These are phyloP conservation scores for Hydrotaea cyrtoneurina DNA, from an alignment of 2,888 invertebrate species.

Conservation along the genomic window DNA sequence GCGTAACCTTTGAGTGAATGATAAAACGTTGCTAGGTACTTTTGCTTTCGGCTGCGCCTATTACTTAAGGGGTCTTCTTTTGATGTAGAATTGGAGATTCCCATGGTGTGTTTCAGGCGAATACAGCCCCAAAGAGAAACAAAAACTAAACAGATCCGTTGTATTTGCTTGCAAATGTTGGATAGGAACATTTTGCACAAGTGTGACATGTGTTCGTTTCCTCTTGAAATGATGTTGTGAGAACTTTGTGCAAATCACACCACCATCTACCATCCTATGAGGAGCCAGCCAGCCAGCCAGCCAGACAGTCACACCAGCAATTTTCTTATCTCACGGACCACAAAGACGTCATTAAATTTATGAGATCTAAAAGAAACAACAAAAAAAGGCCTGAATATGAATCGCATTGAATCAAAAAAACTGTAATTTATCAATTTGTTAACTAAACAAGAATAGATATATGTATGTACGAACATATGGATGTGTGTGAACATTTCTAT, in stretches of 20 bases:
- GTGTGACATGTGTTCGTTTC: constrained; percentile 12
- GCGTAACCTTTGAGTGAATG: neutral
- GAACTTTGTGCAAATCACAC: constrained; percentile 22
- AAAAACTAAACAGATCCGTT: neutral
- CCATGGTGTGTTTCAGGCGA: neutral
- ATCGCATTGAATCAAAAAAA: neutral
- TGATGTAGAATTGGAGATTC: neutral
- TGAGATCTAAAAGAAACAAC: constrained; percentile 51
- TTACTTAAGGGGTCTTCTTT: neutral
- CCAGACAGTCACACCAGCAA: too few species aligned
- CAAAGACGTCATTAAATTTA: constrained; percentile 53
- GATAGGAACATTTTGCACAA: neutral
- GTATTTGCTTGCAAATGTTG: neutral
- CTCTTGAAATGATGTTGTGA: constrained; percentile 10
- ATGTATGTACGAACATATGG: too few species aligned
- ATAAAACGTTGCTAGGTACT: neutral
- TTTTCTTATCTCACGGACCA: constrained; percentile 48
- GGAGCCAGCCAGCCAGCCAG: constrained; percentile 28
- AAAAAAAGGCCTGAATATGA: constrained; percentile 1
- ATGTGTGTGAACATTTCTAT: neutral
- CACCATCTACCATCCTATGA: neutral
- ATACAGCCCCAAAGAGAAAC: neutral
- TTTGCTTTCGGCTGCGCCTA: neutral
- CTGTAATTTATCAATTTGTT: constrained; percentile 19
- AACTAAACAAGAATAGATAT: neutral